These are phyloP conservation scores for Drosophila kuntzei DNA, from an alignment of 2,888 invertebrate species.

Conservation along the genomic window DNA sequence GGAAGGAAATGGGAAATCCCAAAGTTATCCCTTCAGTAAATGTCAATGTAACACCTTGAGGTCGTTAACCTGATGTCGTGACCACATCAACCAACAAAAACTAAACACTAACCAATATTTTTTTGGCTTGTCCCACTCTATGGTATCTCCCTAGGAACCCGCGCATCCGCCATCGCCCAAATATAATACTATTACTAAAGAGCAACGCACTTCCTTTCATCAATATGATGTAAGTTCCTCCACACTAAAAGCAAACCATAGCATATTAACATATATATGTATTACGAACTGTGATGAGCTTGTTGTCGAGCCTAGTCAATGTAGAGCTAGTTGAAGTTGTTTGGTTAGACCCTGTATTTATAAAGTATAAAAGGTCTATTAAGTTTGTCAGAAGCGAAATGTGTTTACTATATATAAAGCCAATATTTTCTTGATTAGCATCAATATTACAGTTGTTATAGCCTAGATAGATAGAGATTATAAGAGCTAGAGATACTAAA, in stretches of 20 bases:
- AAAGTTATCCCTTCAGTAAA: not conserved
- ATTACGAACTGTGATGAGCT: slow-evolving; percentile 48
- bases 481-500: too few species aligned
- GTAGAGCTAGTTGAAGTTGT: slow-evolving; percentile 26
- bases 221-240: slow-evolving; percentile 85
- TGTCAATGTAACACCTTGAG: slow-evolving; percentile 2
- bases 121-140: slow-evolving; percentile 35
- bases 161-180: slow-evolving; percentile 84
- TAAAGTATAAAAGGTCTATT: not conserved
- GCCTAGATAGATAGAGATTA: too few species aligned
- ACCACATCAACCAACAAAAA: slow-evolving; percentile 11
- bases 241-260: slow-evolving; percentile 10
- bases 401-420: too few species aligned
- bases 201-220: slow-evolving; percentile 84
- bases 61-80: slow-evolving; percentile 8
- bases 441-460: too few species aligned
- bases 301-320: slow-evolving; percentile 56
- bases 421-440: not conserved
- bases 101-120: slow-evolving; percentile 44
- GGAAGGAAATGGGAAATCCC: not conserved
- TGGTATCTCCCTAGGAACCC: slow-evolving; percentile 61
- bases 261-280: slow-evolving; percentile 36
- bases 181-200: slow-evolving; percentile 83
- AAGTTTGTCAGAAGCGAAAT: not conserved
- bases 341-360: not conserved